Evolutionary conservation across 2,888 invertebrate species (phyloP).

Genomic region (Amphipyra tragopoginis): DNA sequence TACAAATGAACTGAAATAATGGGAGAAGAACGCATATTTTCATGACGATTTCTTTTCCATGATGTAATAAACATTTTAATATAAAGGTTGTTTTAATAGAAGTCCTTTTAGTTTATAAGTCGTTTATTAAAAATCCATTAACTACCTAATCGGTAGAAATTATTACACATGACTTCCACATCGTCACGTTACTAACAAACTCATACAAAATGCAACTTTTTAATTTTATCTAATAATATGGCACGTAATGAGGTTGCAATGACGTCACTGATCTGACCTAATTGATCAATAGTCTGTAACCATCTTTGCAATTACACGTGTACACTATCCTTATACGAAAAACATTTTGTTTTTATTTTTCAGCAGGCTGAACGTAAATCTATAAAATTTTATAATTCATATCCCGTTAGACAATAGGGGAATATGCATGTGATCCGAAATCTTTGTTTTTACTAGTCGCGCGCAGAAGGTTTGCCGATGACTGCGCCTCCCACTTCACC

Average conservation of each 20-base stretch:
- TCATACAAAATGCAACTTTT: conserved; percentile 64
- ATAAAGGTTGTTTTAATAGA: conserved; percentile 47
- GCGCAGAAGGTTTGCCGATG: too few species aligned
- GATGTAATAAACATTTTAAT: conserved; percentile 18
- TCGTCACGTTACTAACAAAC: conserved; percentile 67
- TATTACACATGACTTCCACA: conserved; percentile 68
- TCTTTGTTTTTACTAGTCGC: too few species aligned
- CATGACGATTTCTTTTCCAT: conserved; percentile 1
- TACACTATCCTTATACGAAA: conserved; percentile 11
- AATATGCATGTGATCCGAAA: too few species aligned
- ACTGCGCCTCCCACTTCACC: too few species aligned
- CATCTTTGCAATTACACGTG: conserved; percentile 15
- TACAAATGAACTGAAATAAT: conserved; percentile 28
- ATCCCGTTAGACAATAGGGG: neutral
- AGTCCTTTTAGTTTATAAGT: conserved; percentile 62
- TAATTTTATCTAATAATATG: conserved; percentile 38
- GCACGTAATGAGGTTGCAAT: conserved; percentile 38
- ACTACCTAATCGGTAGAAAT: conserved; percentile 76
- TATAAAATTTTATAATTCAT: neutral
- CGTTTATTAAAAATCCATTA: conserved; percentile 81
- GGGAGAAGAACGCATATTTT: conserved; percentile 4
- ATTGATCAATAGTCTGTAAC: conserved; percentile 19
- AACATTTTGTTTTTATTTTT: conserved; percentile 11
- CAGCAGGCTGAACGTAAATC: conserved; percentile 1
- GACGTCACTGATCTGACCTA: conserved; percentile 32